A percentile compares a stretch with the other conserved stretches of the same genome.
phyloP scores from a whole-genome alignment of 2,113 vertebrate genomes.

The Synodontis membranacea region DNA sequence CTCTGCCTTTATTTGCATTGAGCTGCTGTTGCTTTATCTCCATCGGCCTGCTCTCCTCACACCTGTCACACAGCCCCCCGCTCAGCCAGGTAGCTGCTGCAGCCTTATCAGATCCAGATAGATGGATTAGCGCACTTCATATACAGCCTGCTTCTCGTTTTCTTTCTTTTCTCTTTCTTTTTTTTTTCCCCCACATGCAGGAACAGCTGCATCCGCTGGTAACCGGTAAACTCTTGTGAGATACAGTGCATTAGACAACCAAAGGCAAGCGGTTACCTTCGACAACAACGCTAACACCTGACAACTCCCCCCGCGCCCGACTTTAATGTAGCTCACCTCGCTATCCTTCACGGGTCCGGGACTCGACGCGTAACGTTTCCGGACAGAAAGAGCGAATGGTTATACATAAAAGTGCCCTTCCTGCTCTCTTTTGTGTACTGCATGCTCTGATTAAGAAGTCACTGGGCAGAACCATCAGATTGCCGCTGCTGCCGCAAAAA shows the following conservation, averaged over 20 bases:
- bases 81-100: conserved; percentile 80
- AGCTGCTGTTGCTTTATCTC: conserved; percentile 83
- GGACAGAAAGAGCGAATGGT: conserved; percentile 60
- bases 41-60: conserved; percentile 78
- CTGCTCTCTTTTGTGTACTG: conserved; percentile 72
- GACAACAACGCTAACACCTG: conserved; percentile 47
- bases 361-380: conserved; percentile 66
- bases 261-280: conserved; percentile 74
- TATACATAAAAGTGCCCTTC: conserved; percentile 69
- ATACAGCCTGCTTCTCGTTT: conserved; percentile 47
- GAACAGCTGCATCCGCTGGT: conserved; percentile 81
- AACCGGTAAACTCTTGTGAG: conserved; percentile 75
- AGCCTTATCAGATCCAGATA: conserved; percentile 81
- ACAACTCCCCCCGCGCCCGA: conserved; percentile 38
- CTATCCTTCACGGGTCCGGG: conserved; percentile 69
- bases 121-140: conserved; percentile 78
- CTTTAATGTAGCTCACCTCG: conserved; percentile 67
- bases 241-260: conserved; percentile 78
- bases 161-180: conserved; percentile 49
- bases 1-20: conserved; percentile 84
- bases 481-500: conserved; percentile 22
- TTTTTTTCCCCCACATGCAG: conserved; percentile 73
- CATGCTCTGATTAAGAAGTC: conserved; percentile 68
- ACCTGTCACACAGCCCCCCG: conserved; percentile 84
- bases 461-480: conserved; percentile 60